A percentile compares a stretch with the other conserved stretches of the same genome.
These are phyloP conservation scores for Calycopis cecrops DNA, from an alignment of 1,140 invertebrate species.

Conservation along the genomic window DNA sequence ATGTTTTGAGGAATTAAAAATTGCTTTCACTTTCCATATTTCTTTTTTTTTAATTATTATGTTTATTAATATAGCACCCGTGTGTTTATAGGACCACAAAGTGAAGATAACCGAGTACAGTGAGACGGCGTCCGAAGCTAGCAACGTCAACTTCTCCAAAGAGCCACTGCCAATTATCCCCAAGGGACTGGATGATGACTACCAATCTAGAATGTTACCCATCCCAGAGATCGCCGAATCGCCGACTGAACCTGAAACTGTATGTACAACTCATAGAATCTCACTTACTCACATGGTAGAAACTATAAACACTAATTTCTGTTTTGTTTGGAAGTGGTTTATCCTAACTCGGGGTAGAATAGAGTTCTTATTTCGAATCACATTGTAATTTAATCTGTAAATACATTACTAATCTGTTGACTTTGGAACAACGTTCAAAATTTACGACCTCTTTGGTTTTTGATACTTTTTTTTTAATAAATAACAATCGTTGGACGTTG, in stretches of 20 bases:
- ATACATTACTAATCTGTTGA: constrained; percentile 49
- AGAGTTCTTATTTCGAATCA: constrained; percentile 25
- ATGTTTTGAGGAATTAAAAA: background rate
- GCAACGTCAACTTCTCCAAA: constrained; percentile 35
- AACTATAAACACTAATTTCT: constrained; percentile 34
- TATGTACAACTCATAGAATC: constrained; percentile 30
- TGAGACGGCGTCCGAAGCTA: constrained; percentile 46
- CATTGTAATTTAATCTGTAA: constrained; percentile 42
- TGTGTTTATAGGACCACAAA: constrained; percentile 41
- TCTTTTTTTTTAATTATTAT: background rate
- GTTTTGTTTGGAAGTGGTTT: constrained; percentile 40
- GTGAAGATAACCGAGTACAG: constrained; percentile 57
- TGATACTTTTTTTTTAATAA: background rate
- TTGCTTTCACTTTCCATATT: background rate
- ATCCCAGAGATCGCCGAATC: constrained; percentile 40
- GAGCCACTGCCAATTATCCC: constrained; percentile 29
- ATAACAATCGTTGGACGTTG: constrained; percentile 13
- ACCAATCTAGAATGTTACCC: constrained; percentile 26
- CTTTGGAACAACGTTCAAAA: constrained; percentile 35
- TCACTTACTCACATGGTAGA: constrained; percentile 34
- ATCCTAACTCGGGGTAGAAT: constrained; percentile 45
- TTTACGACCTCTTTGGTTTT: background rate
- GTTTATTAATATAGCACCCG: too few relatives aligned
- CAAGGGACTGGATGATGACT: constrained; percentile 34
- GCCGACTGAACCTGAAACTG: constrained; percentile 50